These are phyloP conservation scores for Muntiacus reevesi DNA, from an alignment of 2,113 vertebrate genomes.

Conservation along the genomic window DNA sequence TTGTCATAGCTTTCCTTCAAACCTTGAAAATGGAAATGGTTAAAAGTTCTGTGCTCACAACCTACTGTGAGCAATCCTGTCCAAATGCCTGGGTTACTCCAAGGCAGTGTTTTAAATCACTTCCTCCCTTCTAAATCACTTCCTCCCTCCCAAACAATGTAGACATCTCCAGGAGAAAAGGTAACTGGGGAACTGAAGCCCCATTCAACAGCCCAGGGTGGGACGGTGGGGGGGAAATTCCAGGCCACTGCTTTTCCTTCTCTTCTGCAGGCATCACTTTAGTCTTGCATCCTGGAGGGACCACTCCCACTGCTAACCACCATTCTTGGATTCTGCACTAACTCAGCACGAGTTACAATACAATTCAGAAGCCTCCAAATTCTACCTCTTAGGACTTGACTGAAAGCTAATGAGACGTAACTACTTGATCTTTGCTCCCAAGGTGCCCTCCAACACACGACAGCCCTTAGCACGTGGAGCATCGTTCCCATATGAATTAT, in stretches of 20 bases:
- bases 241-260: background rate
- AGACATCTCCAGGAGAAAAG: background rate
- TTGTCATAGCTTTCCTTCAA: background rate
- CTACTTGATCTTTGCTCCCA: background rate
- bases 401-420: background rate
- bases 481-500: background rate
- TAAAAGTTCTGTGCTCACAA: background rate
- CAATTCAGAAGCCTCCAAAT: background rate
- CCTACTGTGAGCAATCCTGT: background rate
- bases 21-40: accelerated
- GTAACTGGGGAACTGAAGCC: background rate
- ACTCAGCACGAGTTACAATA: background rate
- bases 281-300: background rate
- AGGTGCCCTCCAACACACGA: background rate
- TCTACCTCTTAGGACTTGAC: background rate
- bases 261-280: background rate
- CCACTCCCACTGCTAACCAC: background rate
- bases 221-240: background rate
- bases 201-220: background rate
- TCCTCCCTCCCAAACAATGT: background rate
- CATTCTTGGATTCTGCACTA: background rate
- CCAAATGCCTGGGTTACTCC: accelerated
- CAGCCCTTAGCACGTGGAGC: background rate
- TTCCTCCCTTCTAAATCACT: background rate
- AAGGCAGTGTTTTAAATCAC: background rate